phyloP scores from a whole-genome alignment of 92 coral and sea anemone genomes.

The Porites lobata region DNA sequence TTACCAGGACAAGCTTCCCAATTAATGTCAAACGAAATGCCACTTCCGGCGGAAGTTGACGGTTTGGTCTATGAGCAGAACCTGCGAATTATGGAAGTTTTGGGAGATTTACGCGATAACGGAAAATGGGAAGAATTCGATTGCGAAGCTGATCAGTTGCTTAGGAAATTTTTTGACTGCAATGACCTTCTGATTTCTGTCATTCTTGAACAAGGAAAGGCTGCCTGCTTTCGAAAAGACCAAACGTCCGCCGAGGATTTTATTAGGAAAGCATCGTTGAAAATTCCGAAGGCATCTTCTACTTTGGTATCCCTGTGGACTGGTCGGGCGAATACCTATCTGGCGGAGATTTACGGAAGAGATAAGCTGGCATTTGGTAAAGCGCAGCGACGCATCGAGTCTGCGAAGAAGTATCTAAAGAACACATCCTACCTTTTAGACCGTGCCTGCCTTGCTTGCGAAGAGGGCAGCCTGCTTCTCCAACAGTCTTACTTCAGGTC shows the following conservation, averaged over 20 bases:
- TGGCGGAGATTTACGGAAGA: conserved; percentile 64
- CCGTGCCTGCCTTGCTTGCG: conserved; percentile 55
- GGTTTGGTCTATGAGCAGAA: conserved; percentile 1
- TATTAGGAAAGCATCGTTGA: conserved; percentile 16
- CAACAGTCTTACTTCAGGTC: conserved; percentile 20
- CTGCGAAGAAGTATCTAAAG: conserved; percentile 47
- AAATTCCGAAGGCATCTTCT: conserved; percentile 12
- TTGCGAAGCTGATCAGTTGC: conserved; percentile 29
- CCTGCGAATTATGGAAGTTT: conserved; percentile 15
- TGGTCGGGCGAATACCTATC: conserved; percentile 64
- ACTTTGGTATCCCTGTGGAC: conserved; percentile 23
- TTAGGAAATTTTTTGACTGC: background rate
- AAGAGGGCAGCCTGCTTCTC: conserved; percentile 61
- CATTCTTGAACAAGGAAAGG: conserved; percentile 48
- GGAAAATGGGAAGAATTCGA: conserved; percentile 61
- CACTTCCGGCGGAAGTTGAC: conserved; percentile 29
- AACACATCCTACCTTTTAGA: conserved; percentile 35
- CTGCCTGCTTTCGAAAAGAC: conserved; percentile 46
- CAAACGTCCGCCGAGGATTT: conserved; percentile 29
- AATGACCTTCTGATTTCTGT: conserved; percentile 26
- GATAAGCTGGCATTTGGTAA: conserved; percentile 48
- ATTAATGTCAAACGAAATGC: background rate
- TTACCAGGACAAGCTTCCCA: conserved; percentile 2
- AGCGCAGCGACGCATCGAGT: conserved; percentile 44
- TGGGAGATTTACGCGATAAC: conserved; percentile 51